Percentiles rank a stretch among this genome's conserved stretches.
Evolutionary conservation across 2,797 vertebrate species (phyloP).

Genomic region (Sebastes ruberrimus): DNA sequence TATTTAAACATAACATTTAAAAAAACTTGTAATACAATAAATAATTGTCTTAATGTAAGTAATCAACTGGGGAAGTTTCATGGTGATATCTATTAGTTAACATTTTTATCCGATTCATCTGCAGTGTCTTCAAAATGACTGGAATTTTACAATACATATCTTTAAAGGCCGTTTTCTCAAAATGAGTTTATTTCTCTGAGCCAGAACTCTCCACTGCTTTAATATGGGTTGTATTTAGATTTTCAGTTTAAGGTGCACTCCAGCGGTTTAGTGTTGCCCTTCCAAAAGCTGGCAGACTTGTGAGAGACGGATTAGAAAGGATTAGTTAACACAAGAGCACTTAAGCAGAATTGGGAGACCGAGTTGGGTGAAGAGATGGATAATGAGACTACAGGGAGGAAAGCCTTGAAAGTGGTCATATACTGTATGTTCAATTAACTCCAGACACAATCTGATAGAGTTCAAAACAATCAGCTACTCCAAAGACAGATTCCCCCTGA

Average conservation of each 20-base stretch:
- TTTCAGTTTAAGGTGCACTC: neutral
- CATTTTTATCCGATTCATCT: no score
- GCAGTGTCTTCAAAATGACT: fast-evolving
- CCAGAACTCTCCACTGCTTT: no score
- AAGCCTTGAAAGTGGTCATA: neutral
- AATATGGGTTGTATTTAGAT: neutral
- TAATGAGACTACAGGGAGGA: neutral
- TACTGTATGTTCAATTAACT: neutral
- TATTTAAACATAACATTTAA: no score
- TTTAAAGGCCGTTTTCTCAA: no score
- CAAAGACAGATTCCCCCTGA: no score
- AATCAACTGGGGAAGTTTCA: no score
- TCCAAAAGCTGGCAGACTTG: neutral
- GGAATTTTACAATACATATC: no score
- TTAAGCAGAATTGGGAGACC: neutral
- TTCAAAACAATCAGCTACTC: neutral
- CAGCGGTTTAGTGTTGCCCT: neutral
- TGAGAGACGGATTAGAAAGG: neutral
- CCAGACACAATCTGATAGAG: neutral
- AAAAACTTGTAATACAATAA: no score
- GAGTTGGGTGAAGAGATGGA: neutral
- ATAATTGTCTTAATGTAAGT: no score
- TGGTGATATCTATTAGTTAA: no score
- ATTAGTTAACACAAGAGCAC: neutral
- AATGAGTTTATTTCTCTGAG: no score